A percentile compares a stretch with the other conserved stretches of the same genome.
Evolutionary conservation across 2,113 vertebrate genomes (phyloP).

Genomic region (Paedocypris sp.): DNA sequence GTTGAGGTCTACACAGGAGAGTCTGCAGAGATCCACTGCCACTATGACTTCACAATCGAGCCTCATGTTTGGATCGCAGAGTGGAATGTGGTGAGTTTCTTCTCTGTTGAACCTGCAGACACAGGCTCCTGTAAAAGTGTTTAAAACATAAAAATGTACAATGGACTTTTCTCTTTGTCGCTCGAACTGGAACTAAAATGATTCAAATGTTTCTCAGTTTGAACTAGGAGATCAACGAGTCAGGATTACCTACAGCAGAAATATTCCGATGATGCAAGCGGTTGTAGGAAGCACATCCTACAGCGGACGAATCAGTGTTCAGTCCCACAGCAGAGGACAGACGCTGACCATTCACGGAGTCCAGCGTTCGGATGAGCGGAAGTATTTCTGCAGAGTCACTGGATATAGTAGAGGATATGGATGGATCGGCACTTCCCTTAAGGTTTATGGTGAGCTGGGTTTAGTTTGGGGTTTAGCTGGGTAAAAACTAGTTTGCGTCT

Average conservation of each 20-base stretch:
- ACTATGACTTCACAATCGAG: constrained; percentile 48
- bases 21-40: constrained; percentile 63
- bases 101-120: not conserved
- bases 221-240: constrained; percentile 23
- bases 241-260: constrained; percentile 62
- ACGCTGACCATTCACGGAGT: constrained; percentile 57
- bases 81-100: constrained; percentile 86
- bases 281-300: constrained; percentile 53
- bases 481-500: too few relatives aligned
- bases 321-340: constrained; percentile 18
- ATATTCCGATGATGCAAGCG: constrained; percentile 27
- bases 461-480: not conserved
- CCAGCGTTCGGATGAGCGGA: constrained; percentile 56
- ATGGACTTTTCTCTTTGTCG: not conserved
- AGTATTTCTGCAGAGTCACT: constrained; percentile 72
- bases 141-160: not conserved
- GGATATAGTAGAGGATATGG: constrained; percentile 41
- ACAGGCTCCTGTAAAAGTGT: not conserved
- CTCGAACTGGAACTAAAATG: not conserved
- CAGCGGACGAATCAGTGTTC: constrained; percentile 57
- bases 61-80: constrained; percentile 56
- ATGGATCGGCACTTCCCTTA: constrained; percentile 63
- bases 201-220: constrained; percentile 10
- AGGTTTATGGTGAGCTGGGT: constrained; percentile 75
- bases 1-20: constrained; percentile 62